A percentile compares a stretch with the other conserved stretches of the same genome.
Conservation (phyloP, 2,888 invertebrate species). For the Linnaemya vulpina region DNA sequence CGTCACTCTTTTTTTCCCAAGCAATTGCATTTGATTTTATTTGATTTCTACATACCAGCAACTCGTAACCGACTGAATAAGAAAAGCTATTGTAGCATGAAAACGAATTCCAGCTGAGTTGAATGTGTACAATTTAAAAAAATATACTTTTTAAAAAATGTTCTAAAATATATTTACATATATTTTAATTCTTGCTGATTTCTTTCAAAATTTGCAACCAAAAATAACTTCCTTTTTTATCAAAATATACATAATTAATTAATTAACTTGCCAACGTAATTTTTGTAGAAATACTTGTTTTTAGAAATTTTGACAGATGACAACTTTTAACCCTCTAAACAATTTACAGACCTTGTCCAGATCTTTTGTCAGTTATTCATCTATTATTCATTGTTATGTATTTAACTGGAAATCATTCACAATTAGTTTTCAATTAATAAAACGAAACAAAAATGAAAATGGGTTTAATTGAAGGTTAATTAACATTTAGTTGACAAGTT, state of each 20-base stretch:
- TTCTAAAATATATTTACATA: no score
- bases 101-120: no score
- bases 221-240: no score
- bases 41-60: no score
- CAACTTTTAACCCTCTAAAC: slow-evolving; percentile 17
- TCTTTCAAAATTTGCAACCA: no score
- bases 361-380: slow-evolving; percentile 10
- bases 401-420: slow-evolving; percentile 56
- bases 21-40: no score
- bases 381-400: background rate
- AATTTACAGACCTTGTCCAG: slow-evolving; percentile 20
- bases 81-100: no score
- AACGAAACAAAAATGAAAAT: slow-evolving; percentile 46
- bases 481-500: slow-evolving; percentile 54
- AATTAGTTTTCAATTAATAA: slow-evolving; percentile 68
- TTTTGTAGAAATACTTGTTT: background rate
- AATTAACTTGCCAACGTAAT: slow-evolving; percentile 10
- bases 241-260: background rate
- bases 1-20: no score
- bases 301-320: slow-evolving; percentile 42
- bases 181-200: no score
- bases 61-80: no score
- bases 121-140: no score
- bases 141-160: no score
- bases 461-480: slow-evolving; percentile 71